Evolutionary conservation across 2,888 invertebrate species (phyloP), one percentile per base, ranked within the genome.

Genomic region (Blastobasis adustella): DNA sequence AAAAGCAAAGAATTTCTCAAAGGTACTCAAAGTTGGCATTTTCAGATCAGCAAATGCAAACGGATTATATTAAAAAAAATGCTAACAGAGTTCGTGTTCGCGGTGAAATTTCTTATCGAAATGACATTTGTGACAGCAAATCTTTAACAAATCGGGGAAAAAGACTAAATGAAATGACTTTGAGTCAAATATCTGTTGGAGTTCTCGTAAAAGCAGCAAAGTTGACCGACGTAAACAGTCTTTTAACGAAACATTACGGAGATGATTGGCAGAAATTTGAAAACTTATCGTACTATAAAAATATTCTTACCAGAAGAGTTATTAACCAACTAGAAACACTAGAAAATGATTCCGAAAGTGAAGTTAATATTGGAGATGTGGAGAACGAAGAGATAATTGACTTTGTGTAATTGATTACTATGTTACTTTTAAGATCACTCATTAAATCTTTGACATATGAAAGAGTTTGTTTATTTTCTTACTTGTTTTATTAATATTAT

Each of bases 301-400:
- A 44, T 10, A 40, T 40, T 40, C 9, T 40, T 23, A 23, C 23
- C 23, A 23, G 23, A 23, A 23, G 23, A 23, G 23, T 23, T 23
- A 23, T 23, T 23, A 23, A 23, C 23, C 23, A 23, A 23, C 23
- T 23, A 23, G 3, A 23, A 82, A 78, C 65, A 61, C 63, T 45
- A 69, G 66, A 23, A 66, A 66, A 49, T 56, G 81, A 59, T 76
- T 77, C 51, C 73, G 69, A 43, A 61, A 71, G 58, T 76, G 76
- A 52, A 78, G 71, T 53, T 23, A 23, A 23, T 23, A 23, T 23
- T 23, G 23, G 3, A 23, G 23, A 23, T 23, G 23, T 23, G 23
- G 23, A 23, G 23, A 23, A 23, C 23, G 23, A 23, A 23, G 23
- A 23, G 23, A 23, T 23, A 23, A 23, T 23, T 23, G 23, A 23